Conservation (phyloP, 2,888 invertebrate genomes). For the Biston stratarius region DNA sequence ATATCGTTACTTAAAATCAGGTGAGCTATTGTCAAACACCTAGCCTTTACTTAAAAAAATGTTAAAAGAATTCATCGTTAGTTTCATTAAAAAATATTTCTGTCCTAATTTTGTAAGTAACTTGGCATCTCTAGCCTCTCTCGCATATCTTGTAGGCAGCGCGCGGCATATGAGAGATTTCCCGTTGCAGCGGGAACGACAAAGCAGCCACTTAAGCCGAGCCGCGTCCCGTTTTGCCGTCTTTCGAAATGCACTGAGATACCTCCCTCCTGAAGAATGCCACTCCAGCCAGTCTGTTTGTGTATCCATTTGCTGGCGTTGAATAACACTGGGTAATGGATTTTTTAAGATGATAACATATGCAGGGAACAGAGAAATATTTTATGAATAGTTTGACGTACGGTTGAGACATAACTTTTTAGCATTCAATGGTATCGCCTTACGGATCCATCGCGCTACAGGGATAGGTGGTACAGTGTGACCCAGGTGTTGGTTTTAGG, state of each 20-base stretch:
- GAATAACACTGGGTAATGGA: slow-evolving; percentile 65
- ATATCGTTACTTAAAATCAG: too few species aligned
- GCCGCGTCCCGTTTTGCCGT: slow-evolving; percentile 62
- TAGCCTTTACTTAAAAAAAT: too few species aligned
- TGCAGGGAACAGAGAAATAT: slow-evolving; percentile 21
- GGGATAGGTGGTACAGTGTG: too few species aligned
- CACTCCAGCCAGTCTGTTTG: slow-evolving; percentile 65
- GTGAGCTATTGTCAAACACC: too few species aligned
- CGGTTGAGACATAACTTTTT: too few species aligned
- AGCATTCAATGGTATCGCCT: background rate
- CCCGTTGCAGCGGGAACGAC: slow-evolving; percentile 56
- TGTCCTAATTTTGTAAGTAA: background rate
- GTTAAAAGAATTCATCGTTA: too few species aligned
- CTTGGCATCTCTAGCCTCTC: slow-evolving; percentile 21
- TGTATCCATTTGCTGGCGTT: slow-evolving; percentile 71
- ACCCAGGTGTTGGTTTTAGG: too few species aligned
- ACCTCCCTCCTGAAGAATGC: slow-evolving; percentile 57
- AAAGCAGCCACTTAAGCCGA: slow-evolving; percentile 71
- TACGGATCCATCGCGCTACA: too few species aligned
- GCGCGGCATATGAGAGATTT: slow-evolving; percentile 63
- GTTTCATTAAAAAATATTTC: background rate
- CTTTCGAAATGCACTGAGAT: slow-evolving; percentile 68
- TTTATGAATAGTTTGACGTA: background rate
- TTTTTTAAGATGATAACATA: slow-evolving; percentile 57
- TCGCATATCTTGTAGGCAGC: slow-evolving; percentile 51